phyloP scores from a whole-genome alignment of 2,888 invertebrate species.

The Zaprionus bogoriensis region DNA sequence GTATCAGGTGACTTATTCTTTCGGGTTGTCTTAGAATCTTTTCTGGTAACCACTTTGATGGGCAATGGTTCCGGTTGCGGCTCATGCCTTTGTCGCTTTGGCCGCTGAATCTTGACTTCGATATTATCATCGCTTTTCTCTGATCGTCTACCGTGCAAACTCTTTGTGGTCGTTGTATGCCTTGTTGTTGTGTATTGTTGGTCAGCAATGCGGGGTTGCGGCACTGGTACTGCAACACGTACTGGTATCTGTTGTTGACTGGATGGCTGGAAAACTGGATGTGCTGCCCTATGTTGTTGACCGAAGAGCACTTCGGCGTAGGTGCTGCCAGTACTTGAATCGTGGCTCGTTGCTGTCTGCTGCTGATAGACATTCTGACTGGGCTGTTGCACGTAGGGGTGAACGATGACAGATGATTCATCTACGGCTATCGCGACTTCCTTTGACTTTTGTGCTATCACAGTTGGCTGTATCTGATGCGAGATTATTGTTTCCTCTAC shows the following conservation, averaged over 20 bases:
- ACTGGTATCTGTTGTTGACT: conserved; percentile 70
- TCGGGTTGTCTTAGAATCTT: conserved; percentile 43
- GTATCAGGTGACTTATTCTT: conserved; percentile 58
- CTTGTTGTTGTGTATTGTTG: not conserved
- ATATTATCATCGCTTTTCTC: conserved; percentile 72
- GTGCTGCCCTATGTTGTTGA: conserved; percentile 64
- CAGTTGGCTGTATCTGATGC: conserved; percentile 52
- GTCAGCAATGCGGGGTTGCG: conserved; percentile 48
- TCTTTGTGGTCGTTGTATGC: conserved; percentile 30
- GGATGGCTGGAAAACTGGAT: conserved; percentile 85
- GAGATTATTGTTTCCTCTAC: conserved; percentile 41
- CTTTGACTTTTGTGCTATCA: conserved; percentile 41
- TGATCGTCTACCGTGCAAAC: conserved; percentile 37
- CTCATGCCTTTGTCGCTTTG: conserved; percentile 62
- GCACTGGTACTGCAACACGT: conserved; percentile 59
- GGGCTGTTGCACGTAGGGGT: conserved; percentile 49
- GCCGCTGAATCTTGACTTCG: conserved; percentile 39
- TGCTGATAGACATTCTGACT: conserved; percentile 34
- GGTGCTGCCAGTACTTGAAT: conserved; percentile 69
- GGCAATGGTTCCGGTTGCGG: conserved; percentile 63
- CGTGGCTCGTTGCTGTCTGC: conserved; percentile 30
- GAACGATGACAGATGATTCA: conserved; percentile 30
- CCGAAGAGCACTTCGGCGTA: conserved; percentile 82
- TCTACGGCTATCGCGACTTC: conserved; percentile 18
- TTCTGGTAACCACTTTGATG: conserved; percentile 57